Conservation (phyloP, 2,797 vertebrate genomes). For the Hippopotamyrus pictus region DNA sequence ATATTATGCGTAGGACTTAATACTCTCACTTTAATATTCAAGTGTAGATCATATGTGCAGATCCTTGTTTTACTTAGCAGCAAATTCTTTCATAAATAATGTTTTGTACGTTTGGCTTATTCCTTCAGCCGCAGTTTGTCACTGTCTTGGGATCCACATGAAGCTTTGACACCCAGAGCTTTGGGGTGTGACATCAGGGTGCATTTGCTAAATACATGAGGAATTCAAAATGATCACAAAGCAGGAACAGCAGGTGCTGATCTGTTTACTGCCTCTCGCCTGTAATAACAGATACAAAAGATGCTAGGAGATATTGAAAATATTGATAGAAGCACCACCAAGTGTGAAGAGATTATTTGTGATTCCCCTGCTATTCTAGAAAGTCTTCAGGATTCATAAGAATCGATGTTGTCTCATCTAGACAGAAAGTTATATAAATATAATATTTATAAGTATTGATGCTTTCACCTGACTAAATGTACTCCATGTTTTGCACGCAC, state of each 20-base stretch:
- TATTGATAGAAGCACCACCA: background rate
- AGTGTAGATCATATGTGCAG: background rate
- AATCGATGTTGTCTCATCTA: background rate
- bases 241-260: background rate
- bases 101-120: background rate
- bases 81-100: background rate
- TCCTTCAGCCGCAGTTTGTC: background rate
- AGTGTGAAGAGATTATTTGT: background rate
- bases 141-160: background rate
- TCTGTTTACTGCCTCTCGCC: background rate
- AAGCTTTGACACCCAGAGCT: background rate
- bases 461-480: background rate
- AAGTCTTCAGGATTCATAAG: background rate
- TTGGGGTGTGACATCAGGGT: background rate
- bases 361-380: background rate
- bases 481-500: background rate
- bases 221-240: background rate
- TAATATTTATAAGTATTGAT: slow-evolving; percentile 1
- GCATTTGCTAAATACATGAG: background rate
- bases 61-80: background rate
- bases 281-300: background rate
- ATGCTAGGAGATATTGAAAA: background rate
- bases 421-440: background rate
- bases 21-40: background rate
- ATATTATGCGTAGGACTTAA: background rate